Base-by-base conservation (phyloP, 2,888 invertebrate genomes). In the Dicyrtoma fusca region DNA sequence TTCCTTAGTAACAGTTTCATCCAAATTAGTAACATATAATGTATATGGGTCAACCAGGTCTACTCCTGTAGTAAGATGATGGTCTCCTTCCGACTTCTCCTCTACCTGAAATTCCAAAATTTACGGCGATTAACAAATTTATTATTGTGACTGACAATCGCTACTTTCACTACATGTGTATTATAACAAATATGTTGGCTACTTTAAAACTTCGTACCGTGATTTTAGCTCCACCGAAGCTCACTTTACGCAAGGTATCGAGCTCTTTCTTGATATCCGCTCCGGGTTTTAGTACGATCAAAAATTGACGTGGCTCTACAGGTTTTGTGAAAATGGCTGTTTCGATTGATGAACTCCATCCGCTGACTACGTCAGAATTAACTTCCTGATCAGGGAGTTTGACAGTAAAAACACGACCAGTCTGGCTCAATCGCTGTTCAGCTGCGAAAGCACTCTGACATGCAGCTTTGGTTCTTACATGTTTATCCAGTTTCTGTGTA, bases 201-300 rank as follows among this genome's bases (percentile, higher is more conserved):
- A 57, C 13, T 57, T n/a, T 53, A 17, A 8, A 49, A 26, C 11
- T 47, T 45, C 59, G 63, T 26, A 79, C 76, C 8, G 55, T 69
- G 10, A 80, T 17, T 65, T 77, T 78, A 2, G 74, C 75, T 5
- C 72, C 69, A 19, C 73, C 74, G 64, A 79, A 75, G 3, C 44
- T 62, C 2, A 75, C 51, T 49, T 78, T 79, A 51, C 59, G 76
- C 14, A 80, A 62, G 10, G 72, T 70, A 34, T 77, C 79, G 25
- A 80, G 34, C 74, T 78, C 80, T 62, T 80, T 80, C 65, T 79
- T 79, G 21, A 77, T 65, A 57, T 80, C 75, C 10, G 70, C 55
- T 34, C 72, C 73, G 14, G 75, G 75, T 47, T 78, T 77, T 17
- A 80, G 72, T 11, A 78, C 76, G n/a, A 80, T 21, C 10, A 78